Percentiles rank a stretch among this genome's conserved stretches.
Evolutionary conservation across 2,797 vertebrate species (phyloP).

Genomic region (Apogon hyalosoma): DNA sequence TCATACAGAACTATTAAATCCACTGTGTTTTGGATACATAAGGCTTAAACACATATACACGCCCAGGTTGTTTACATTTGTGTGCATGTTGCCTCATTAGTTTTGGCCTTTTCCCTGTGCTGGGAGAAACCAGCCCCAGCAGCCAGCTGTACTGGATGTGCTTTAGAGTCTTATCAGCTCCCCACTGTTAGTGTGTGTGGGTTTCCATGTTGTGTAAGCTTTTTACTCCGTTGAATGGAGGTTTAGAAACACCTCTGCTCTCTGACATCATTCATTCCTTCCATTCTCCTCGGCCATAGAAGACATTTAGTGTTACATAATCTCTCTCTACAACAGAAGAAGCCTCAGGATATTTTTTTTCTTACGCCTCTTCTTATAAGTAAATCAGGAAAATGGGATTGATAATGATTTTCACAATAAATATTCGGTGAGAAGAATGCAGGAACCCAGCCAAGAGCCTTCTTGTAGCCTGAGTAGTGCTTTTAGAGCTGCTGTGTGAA

Average conservation of each 20-base stretch:
- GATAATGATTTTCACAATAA: constrained; percentile 47
- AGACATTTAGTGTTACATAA: constrained; percentile 42
- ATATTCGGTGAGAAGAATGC: constrained; percentile 21
- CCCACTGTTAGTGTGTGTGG: constrained; percentile 22
- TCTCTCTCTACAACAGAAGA: constrained; percentile 17
- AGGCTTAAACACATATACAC: no score
- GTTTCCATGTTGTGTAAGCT: constrained; percentile 49
- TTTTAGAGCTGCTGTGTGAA: background rate
- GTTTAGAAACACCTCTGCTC: constrained; percentile 60
- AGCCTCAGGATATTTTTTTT: constrained; percentile 13
- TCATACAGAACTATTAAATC: no score
- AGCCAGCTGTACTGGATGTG: background rate
- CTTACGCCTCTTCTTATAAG: constrained; percentile 10
- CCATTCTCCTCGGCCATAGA: constrained; percentile 45
- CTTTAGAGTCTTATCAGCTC: constrained; percentile 37
- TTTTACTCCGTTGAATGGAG: constrained; percentile 42
- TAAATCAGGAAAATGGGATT: constrained; percentile 38
- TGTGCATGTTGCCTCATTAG: constrained; percentile 1
- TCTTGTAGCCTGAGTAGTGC: background rate
- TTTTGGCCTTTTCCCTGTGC: constrained; percentile 2
- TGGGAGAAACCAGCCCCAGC: constrained; percentile 3
- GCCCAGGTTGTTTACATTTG: no score
- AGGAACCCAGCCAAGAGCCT: no score
- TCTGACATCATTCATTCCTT: constrained; percentile 43
- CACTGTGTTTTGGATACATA: no score